Percentiles rank a stretch among this genome's conserved stretches.
phyloP scores from a whole-genome alignment of 2,888 invertebrate genomes.

The Acheta domesticus region DNA sequence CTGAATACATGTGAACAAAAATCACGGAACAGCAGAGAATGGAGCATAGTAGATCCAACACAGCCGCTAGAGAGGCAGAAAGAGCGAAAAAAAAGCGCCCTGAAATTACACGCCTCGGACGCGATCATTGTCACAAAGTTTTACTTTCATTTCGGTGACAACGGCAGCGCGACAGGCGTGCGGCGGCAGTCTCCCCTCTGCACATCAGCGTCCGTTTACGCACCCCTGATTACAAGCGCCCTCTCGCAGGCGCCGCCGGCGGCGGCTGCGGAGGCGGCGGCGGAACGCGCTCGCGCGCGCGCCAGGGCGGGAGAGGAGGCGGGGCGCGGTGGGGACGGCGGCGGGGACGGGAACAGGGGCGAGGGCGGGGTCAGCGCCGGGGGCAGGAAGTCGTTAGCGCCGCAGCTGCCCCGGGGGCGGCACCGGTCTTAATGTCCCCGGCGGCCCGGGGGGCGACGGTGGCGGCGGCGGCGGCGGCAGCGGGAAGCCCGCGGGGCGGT shows the following conservation, averaged over 20 bases:
- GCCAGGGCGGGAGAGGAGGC: neutral
- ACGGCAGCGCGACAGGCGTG: too few species aligned
- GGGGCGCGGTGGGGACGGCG: neutral
- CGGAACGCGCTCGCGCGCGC: neutral
- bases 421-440: conserved; percentile 1
- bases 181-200: too few species aligned
- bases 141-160: too few species aligned
- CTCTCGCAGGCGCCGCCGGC: neutral
- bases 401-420: neutral
- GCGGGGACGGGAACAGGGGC: neutral
- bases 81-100: too few species aligned
- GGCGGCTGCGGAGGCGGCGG: neutral
- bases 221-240: conserved; percentile 6
- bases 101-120: too few species aligned
- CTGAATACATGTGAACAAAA: too few species aligned
- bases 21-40: too few species aligned
- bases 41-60: too few species aligned
- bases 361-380: neutral
- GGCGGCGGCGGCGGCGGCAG: neutral
- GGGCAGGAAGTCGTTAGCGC: conserved; percentile 18
- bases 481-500: too few species aligned
- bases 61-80: too few species aligned
- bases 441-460: neutral
- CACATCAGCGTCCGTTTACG: neutral
- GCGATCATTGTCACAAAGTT: too few species aligned